A percentile compares a stretch with the other conserved stretches of the same genome.
These are phyloP conservation scores for Zonitis immaculata DNA, from an alignment of 2,888 invertebrate genomes.

Conservation along the genomic window DNA sequence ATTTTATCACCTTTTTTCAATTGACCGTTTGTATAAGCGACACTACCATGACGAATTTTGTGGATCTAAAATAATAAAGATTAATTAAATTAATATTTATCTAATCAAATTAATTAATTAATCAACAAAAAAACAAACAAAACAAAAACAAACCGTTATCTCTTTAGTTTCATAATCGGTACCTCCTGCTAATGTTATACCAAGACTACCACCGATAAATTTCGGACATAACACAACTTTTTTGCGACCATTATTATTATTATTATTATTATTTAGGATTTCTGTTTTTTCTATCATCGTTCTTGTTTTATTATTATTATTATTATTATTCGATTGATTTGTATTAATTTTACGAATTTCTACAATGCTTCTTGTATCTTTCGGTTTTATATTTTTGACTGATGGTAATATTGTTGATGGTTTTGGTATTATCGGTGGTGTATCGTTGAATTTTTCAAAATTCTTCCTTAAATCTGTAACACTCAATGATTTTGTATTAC, in stretches of 20 bases:
- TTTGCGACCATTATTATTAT: too few relatives aligned
- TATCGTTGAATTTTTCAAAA: constrained; percentile 48
- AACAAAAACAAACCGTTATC: constrained; percentile 74
- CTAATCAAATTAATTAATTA: background rate
- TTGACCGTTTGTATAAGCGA: constrained; percentile 81
- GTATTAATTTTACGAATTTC: constrained; percentile 17
- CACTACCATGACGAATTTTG: constrained; percentile 78
- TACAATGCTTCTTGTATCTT: background rate
- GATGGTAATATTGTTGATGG: background rate
- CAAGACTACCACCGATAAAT: constrained; percentile 69
- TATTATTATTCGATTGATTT: constrained; percentile 10
- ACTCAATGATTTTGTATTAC: constrained; percentile 34
- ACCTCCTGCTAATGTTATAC: constrained; percentile 84
- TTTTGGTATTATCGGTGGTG: constrained; percentile 22
- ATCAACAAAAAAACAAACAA: too few relatives aligned
- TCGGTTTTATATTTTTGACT: background rate
- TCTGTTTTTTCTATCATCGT: constrained; percentile 5
- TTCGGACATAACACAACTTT: constrained; percentile 64
- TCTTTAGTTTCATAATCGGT: constrained; percentile 89
- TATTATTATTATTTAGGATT: constrained; percentile 6
- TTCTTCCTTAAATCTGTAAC: constrained; percentile 58
- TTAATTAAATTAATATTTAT: background rate
- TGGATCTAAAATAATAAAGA: constrained; percentile 61
- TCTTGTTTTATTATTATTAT: too few relatives aligned
- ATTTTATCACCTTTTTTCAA: constrained; percentile 85